A percentile compares a stretch with the other conserved stretches of the same genome.
phyloP scores from a whole-genome alignment of 2,113 vertebrate genomes.

The Aphelocoma coerulescens region DNA sequence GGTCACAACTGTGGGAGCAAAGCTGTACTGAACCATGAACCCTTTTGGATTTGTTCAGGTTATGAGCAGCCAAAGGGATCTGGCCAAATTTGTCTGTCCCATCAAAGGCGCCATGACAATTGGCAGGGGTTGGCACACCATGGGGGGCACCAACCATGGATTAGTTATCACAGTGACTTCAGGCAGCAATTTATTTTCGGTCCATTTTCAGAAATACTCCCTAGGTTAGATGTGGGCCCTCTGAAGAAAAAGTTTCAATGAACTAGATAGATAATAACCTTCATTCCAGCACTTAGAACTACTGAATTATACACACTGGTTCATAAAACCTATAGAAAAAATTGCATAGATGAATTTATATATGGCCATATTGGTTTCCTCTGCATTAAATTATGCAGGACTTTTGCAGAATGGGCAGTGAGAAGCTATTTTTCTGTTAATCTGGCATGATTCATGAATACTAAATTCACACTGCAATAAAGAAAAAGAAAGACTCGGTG shows the following conservation, averaged over 20 bases:
- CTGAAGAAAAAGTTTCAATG: neutral
- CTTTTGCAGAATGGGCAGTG: neutral
- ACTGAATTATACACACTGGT: neutral
- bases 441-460: neutral
- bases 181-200: neutral
- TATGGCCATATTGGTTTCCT: neutral
- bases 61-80: neutral
- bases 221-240: neutral
- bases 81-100: neutral
- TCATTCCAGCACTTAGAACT: neutral
- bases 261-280: neutral
- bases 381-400: neutral
- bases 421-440: conserved; percentile 11
- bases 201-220: neutral
- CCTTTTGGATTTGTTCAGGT: neutral
- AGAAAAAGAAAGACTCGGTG: neutral
- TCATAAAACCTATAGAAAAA: neutral
- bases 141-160: neutral
- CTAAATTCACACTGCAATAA: neutral
- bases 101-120: neutral
- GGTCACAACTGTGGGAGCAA: neutral
- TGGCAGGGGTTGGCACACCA: neutral
- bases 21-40: neutral
- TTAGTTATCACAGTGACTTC: neutral
- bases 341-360: neutral